Base-by-base conservation (phyloP, 2,888 invertebrate genomes). In the Alloplasta piceator region DNA sequence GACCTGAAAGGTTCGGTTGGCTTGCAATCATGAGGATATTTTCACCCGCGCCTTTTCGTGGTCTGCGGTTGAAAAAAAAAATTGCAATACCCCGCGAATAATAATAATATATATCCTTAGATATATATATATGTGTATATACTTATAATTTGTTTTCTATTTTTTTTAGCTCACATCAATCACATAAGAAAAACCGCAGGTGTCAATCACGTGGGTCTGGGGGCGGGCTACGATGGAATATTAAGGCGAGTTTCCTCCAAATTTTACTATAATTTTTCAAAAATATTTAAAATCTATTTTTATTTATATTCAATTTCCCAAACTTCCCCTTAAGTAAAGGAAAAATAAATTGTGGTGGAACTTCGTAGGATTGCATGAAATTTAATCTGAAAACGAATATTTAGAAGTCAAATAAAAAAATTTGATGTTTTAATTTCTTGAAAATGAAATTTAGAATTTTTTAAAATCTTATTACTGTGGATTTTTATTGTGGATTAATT, bases 171-270 rank as follows among this genome's bases (percentile, higher is more conserved):
- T 84, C 95, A 95, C 85, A 95, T 95, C 84, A 95, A 95, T 90
- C 94, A 95, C 90, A 94, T 95, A 83, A 93, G 95, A 63, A 93
- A 93, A 83, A 93, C 94, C 64, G 94, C 95, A 60, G 95, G 95
- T 7, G 94, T 95, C 46, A 95, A 95, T 88, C 95, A 95, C 84
- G 94, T 95, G 74, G 95, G 95, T 4, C 92, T 95, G 38, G 95
- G 95, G 26, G 94, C 94, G 36, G 94, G 94, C 71, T 94, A 93
- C 87, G 94, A 94, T 81, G 94, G 94, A 64, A 94, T 94, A 83
- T 92, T 93, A 85, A 93, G 92, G 94, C 94, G 87, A 90, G 91
- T n/a, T n/a, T n/a, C n/a, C n/a, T n/a, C n/a, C n/a, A n/a, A n/a
- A n/a, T n/a, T n/a, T n/a, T n/a, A n/a, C n/a, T n/a, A n/a, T n/a